Conservation (phyloP, 2,797 vertebrate species). For the Helostoma temminkii region DNA sequence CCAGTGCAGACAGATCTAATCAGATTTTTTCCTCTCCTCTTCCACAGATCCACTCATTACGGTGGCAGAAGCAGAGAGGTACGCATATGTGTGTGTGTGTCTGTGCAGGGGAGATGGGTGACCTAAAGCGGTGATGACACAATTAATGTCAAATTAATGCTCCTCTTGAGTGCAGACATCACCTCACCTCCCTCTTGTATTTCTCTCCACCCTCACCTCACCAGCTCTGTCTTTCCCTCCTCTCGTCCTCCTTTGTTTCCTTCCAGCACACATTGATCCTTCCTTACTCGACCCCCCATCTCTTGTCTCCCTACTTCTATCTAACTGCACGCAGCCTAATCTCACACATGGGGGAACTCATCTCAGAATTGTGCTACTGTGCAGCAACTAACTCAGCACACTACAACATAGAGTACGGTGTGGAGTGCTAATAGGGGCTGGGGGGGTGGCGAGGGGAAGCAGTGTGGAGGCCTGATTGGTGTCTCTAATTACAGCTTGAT, state of each 20-base stretch:
- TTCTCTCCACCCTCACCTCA: conserved; percentile 47
- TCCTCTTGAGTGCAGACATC: conserved; percentile 66
- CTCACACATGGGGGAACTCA: conserved; percentile 74
- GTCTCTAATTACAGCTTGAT: conserved; percentile 86
- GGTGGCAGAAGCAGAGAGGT: conserved; percentile 49
- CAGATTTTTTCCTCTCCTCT: conserved; percentile 67
- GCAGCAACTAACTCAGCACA: conserved; percentile 63
- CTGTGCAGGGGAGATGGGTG: conserved; percentile 13
- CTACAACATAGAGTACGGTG: conserved; percentile 52
- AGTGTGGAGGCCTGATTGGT: conserved; percentile 78
- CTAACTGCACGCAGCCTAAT: conserved; percentile 69
- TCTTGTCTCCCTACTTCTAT: conserved; percentile 23
- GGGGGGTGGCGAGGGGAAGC: conserved; percentile 32
- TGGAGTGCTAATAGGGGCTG: conserved; percentile 73
- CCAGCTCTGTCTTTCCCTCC: conserved; percentile 46
- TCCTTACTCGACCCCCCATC: conserved; percentile 23
- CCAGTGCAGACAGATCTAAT: conserved; percentile 73
- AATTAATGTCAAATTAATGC: conserved; percentile 82
- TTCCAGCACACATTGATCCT: conserved; percentile 45
- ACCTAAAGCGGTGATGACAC: conserved; percentile 74
- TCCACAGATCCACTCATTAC: conserved; percentile 61
- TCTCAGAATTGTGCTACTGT: conserved; percentile 45
- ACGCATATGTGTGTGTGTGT: conserved; percentile 30
- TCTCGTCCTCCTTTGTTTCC: conserved; percentile 51
- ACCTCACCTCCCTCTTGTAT: conserved; percentile 58